phyloP scores from a whole-genome alignment of 2,888 invertebrate genomes.

The Thera obeliscata region DNA sequence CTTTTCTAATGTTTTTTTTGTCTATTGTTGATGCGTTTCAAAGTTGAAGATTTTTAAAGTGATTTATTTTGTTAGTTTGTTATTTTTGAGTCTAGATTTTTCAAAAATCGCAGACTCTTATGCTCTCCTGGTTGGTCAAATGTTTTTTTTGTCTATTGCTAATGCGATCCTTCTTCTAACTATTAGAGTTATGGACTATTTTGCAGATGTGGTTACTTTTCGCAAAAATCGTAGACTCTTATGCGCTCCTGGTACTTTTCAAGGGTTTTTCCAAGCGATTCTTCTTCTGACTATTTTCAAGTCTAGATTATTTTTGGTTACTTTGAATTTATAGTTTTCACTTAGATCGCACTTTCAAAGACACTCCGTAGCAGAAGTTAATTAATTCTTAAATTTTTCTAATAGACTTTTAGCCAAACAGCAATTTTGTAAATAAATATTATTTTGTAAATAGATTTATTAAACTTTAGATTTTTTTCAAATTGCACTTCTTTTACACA shows the following conservation, averaged over 20 bases:
- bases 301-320: not conserved
- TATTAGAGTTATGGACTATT: too few species aligned
- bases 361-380: not conserved
- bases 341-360: not conserved
- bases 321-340: not conserved
- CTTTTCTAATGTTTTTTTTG: constrained; percentile 1
- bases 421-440: constrained; percentile 5
- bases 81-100: too few species aligned
- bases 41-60: too few species aligned
- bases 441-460: constrained; percentile 6
- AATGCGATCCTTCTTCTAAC: not conserved
- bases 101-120: too few species aligned
- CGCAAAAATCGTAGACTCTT: too few species aligned
- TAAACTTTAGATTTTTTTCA: not conserved
- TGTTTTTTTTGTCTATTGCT: not conserved
- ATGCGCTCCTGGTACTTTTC: too few species aligned
- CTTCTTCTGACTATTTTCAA: not conserved
- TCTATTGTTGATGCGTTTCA: too few species aligned
- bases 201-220: too few species aligned
- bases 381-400: not conserved
- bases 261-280: not conserved
- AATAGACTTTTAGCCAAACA: constrained; percentile 17
- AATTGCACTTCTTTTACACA: constrained; percentile 28
- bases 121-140: too few species aligned
- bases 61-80: too few species aligned